These are phyloP conservation scores for Antheraea yamamai DNA, from an alignment of 2,888 invertebrate genomes.

Conservation along the genomic window DNA sequence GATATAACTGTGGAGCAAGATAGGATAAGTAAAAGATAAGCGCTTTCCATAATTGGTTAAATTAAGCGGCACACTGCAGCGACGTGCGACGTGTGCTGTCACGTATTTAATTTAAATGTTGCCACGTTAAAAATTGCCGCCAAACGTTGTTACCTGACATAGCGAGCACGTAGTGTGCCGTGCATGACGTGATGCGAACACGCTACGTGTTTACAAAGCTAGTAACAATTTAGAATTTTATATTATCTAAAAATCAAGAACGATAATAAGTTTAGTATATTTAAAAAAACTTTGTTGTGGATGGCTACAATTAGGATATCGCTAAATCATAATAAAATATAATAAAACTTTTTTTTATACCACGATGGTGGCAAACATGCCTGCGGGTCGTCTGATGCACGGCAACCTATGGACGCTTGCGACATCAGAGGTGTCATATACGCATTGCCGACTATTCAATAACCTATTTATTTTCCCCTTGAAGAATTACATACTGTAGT, in stretches of 20 bases:
- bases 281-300: background rate
- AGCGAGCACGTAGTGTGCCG: conserved; percentile 32
- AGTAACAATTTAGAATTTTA: background rate
- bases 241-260: background rate
- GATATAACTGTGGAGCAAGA: conserved; percentile 29
- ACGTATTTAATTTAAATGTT: conserved; percentile 74
- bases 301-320: background rate
- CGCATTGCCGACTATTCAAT: too few species aligned
- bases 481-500: too few species aligned
- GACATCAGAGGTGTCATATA: too few species aligned
- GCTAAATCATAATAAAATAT: background rate
- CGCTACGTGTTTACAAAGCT: conserved; percentile 27
- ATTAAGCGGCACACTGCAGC: conserved; percentile 43
- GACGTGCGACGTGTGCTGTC: conserved; percentile 31
- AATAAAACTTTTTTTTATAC: too few species aligned
- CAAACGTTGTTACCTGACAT: conserved; percentile 65
- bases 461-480: too few species aligned
- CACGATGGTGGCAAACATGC: too few species aligned
- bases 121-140: conserved; percentile 65
- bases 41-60: conserved; percentile 63
- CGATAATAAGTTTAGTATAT: background rate
- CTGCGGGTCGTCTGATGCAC: too few species aligned
- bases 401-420: too few species aligned
- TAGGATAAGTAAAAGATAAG: conserved; percentile 55
- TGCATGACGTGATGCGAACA: conserved; percentile 30